Evolutionary conservation across 2,113 vertebrate species (phyloP), one percentile per base, ranked within the genome.

Genomic region (Puntigrus tetrazona): DNA sequence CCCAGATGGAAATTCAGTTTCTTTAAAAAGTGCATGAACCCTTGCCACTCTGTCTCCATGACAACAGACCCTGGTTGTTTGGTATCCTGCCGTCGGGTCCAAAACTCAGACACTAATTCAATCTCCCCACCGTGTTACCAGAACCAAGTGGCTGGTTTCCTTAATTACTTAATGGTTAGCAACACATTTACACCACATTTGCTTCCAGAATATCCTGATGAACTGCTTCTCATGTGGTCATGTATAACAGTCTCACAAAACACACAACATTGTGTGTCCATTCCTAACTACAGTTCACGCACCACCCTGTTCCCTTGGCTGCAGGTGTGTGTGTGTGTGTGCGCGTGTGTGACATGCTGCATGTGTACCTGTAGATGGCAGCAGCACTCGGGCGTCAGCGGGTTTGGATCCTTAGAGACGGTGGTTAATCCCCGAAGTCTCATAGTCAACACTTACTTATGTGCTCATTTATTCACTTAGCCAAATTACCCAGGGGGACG

Each of bases 391-490:
- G 67, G 41, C 31, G 27, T 82, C 61, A 57, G 70, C n/a, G 74
- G 52, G 29, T 29, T 50, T 10, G 38, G 50, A 82, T 82, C 80
- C 31, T 38, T 18, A 72, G 70, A 79, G 72, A 79, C 69, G 73
- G 77, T 55, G 70, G 78, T 81, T 86, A 85, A 87, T 88, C 84
- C 84, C 84, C 7, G 81, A 76, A 84, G 86, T 82, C 87, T 78
- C 70, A 59, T 81, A 84, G 82, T 88, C 74, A 61, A 86, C 87
- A 85, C 87, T 86, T 88, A 85, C 88, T 89, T 88, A 83, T 85
- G 86, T 88, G 85, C 85, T 87, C 86, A 86, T 85, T 91, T 89
- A 86, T 88, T 88, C 88, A 88, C 87, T 91, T 91, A 91, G 86
- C 83, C 82, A 87, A 87, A 89, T 88, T 87, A 88, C 86, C 67